Percentiles rank a stretch among this genome's conserved stretches.
These are phyloP conservation scores for Apogon hyalosoma DNA, from an alignment of 2,797 vertebrate genomes.

Conservation along the genomic window DNA sequence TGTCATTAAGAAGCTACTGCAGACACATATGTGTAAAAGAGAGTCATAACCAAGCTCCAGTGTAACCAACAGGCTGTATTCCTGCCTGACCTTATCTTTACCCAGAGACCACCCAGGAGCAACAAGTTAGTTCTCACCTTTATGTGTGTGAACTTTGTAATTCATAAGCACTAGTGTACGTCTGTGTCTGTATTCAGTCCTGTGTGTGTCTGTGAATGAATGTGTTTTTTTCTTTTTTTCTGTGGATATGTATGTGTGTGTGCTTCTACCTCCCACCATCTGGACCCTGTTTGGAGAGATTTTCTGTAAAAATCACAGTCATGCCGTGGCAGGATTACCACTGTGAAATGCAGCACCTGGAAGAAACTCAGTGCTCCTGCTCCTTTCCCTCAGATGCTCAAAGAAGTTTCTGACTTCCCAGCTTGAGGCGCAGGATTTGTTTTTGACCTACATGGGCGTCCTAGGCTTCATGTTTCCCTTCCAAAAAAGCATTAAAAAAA, in stretches of 20 bases:
- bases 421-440: conserved; percentile 78
- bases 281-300: conserved; percentile 78
- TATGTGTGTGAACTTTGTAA: conserved; percentile 54
- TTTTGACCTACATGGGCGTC: conserved; percentile 81
- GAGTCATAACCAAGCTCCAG: conserved; percentile 53
- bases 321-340: conserved; percentile 79
- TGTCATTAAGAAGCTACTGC: too few relatives aligned
- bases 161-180: conserved; percentile 42
- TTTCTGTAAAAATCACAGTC: conserved; percentile 80
- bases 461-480: conserved; percentile 66
- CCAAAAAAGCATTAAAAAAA: conserved; percentile 59
- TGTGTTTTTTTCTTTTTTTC: too few relatives aligned
- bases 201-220: conserved; percentile 35
- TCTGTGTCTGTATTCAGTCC: conserved; percentile 35
- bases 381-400: conserved; percentile 73
- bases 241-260: conserved; percentile 29
- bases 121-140: conserved; percentile 77
- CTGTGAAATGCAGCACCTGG: conserved; percentile 81
- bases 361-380: conserved; percentile 72
- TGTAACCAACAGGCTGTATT: conserved; percentile 57
- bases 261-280: conserved; percentile 74
- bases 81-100: conserved; percentile 69
- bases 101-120: conserved; percentile 80
- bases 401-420: conserved; percentile 78
- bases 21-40: too few relatives aligned